These are phyloP conservation scores for Bergia sp. DNA, from an alignment of 92 coral and sea anemone genomes.

Conservation along the genomic window DNA sequence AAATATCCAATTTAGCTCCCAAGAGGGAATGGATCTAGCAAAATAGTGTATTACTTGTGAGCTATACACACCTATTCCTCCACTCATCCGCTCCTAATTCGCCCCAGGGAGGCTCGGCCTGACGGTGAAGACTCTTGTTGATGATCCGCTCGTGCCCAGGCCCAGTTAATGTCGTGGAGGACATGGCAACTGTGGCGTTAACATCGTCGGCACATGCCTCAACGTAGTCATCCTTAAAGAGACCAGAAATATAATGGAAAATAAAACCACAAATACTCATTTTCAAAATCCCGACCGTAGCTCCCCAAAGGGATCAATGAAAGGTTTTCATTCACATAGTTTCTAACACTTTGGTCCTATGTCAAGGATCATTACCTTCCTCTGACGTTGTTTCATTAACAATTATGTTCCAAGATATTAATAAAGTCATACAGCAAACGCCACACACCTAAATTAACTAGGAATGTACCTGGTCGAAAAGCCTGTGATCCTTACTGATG, in stretches of 20 bases:
- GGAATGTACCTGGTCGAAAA: constrained; percentile 80
- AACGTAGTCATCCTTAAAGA: constrained; percentile 76
- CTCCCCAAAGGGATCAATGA: no score
- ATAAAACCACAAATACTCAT: no score
- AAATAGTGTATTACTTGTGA: no score
- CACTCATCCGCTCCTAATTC: constrained; percentile 82
- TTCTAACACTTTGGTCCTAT: no score
- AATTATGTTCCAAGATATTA: no score
- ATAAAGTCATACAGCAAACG: no score
- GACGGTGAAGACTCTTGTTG: constrained; percentile 65
- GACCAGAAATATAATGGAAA: background rate
- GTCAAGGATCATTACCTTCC: no score
- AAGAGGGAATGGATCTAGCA: no score
- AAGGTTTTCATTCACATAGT: no score
- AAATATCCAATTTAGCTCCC: no score
- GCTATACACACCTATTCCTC: constrained; percentile 85
- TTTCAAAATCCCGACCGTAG: no score
- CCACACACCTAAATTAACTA: background rate
- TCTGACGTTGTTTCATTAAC: no score
- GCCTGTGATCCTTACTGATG: constrained; percentile 79
- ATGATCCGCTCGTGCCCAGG: constrained; percentile 73
- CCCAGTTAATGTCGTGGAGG: constrained; percentile 75
- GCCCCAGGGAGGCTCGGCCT: constrained; percentile 93
- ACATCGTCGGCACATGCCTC: constrained; percentile 71
- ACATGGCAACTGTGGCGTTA: constrained; percentile 61